phyloP scores from a whole-genome alignment of 2,113 vertebrate genomes.

The Oceanodroma tethys region DNA sequence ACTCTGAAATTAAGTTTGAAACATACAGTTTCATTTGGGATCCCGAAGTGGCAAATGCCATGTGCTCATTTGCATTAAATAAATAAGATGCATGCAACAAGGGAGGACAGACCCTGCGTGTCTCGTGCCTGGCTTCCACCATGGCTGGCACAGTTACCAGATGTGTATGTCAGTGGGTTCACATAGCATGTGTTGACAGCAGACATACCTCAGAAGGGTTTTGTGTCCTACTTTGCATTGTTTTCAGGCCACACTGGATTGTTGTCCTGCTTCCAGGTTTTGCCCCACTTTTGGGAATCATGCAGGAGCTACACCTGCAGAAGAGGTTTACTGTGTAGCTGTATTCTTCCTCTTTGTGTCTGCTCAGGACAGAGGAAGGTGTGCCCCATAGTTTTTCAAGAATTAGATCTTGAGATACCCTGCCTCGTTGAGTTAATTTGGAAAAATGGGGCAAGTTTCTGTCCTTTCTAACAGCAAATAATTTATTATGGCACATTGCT shows the following conservation, averaged over 20 bases:
- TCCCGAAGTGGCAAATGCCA: not conserved
- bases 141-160: not conserved
- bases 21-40: not conserved
- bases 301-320: not conserved
- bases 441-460: not conserved
- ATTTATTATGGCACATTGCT: not conserved
- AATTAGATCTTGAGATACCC: not conserved
- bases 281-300: not conserved
- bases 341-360: not conserved
- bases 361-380: not conserved
- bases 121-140: not conserved
- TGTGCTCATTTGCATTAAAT: not conserved
- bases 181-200: rapidly evolving
- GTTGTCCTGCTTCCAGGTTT: not conserved
- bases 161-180: not conserved
- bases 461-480: not conserved
- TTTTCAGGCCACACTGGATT: not conserved
- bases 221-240: not conserved
- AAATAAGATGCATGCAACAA: rapidly evolving
- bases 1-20: not conserved
- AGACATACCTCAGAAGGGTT: rapidly evolving
- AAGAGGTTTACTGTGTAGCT: not conserved
- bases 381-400: not conserved
- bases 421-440: not conserved
- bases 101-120: not conserved